A percentile compares a stretch with the other conserved stretches of the same genome.
Evolutionary conservation across 2,888 invertebrate genomes (phyloP).

Genomic region (Netelia inedita): DNA sequence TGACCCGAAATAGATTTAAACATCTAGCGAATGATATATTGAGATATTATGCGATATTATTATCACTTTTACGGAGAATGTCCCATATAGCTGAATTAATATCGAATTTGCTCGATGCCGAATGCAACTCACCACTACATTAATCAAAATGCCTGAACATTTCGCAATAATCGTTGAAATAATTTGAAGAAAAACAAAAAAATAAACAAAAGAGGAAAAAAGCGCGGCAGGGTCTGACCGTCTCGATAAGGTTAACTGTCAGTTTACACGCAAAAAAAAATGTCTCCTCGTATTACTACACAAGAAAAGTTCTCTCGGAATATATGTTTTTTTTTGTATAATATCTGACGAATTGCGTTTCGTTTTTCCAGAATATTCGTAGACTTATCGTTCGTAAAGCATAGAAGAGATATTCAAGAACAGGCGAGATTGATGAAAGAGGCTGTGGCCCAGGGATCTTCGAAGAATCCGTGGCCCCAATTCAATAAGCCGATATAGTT

Average conservation of each 20-base stretch:
- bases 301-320: slow-evolving; percentile 16
- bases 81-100: slow-evolving; percentile 58
- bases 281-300: slow-evolving; percentile 19
- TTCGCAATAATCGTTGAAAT: slow-evolving; percentile 61
- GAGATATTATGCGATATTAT: background rate
- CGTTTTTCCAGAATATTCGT: slow-evolving; percentile 91
- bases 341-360: slow-evolving; percentile 57
- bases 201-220: slow-evolving; percentile 9
- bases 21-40: background rate
- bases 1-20: slow-evolving; percentile 2
- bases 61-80: background rate
- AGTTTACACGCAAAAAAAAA: slow-evolving; percentile 5
- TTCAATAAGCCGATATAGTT: slow-evolving; percentile 83
- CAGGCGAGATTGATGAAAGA: slow-evolving; percentile 87
- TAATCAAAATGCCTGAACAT: slow-evolving; percentile 58
- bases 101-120: slow-evolving; percentile 63
- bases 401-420: slow-evolving; percentile 89
- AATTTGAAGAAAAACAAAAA: background rate
- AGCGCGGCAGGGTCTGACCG: slow-evolving; percentile 35
- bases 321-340: background rate
- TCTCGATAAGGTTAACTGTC: slow-evolving; percentile 40
- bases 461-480: slow-evolving; percentile 84
- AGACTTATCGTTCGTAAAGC: slow-evolving; percentile 93
- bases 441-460: slow-evolving; percentile 82
- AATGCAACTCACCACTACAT: slow-evolving; percentile 55